phyloP scores from a whole-genome alignment of 2,113 vertebrate species.

The Eubucco bourcierii region DNA sequence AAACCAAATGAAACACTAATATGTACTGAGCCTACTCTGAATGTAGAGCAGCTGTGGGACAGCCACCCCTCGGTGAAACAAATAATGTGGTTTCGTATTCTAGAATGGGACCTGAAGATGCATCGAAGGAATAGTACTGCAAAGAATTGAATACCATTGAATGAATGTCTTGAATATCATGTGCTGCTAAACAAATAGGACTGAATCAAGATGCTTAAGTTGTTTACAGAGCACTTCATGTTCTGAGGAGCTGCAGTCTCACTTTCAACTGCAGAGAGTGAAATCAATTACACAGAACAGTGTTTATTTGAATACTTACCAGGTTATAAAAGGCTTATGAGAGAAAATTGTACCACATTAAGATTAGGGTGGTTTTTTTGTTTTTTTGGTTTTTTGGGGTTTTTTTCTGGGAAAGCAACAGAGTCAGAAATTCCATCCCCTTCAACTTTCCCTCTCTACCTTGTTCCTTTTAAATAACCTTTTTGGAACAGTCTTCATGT shows the following conservation, averaged over 20 bases:
- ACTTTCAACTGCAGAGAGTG: not conserved
- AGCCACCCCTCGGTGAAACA: not conserved
- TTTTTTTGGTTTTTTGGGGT: not conserved
- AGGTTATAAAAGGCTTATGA: not conserved
- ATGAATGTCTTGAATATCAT: not conserved
- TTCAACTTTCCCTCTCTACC: not conserved
- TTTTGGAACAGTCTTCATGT: not conserved
- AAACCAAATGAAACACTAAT: not conserved
- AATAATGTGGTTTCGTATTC: not conserved
- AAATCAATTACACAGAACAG: not conserved
- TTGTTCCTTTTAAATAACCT: not conserved
- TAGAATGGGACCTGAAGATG: not conserved
- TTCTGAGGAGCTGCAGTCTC: not conserved
- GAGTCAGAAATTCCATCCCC: not conserved
- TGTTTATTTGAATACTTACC: not conserved
- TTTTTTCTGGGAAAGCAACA: not conserved
- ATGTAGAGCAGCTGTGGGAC: not conserved
- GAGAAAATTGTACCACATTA: not conserved
- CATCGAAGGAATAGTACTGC: not conserved
- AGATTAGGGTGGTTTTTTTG: not conserved
- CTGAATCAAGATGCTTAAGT: not conserved
- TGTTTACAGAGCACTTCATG: not conserved
- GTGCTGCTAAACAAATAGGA: not conserved
- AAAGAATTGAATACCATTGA: not conserved
- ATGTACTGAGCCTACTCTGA: not conserved